Evolutionary conservation across 2,888 invertebrate genomes (phyloP), one percentile per base, ranked within the genome.

Genomic region (Volucella zonaria): DNA sequence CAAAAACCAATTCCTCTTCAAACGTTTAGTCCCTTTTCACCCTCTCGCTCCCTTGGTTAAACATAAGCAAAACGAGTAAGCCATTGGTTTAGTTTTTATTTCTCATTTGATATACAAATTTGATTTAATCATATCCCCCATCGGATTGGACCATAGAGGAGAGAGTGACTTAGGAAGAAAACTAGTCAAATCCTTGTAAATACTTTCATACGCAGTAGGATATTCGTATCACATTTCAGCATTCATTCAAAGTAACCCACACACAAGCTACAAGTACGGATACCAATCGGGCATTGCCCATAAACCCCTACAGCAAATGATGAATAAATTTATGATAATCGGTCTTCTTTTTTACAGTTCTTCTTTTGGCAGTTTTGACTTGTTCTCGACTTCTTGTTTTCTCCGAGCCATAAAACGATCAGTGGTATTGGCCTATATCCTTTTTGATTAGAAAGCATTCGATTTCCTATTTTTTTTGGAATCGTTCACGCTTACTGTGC

Each of bases 281-380:
- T 15, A 68, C 31, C 31, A 31, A 31, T 31, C 31, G 6, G 31
- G 31, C 31, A 31, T 31, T 31, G 31, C 6, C 31, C 6, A 31
- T 31, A 31, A 6, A 31, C 31, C 31, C 6, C 4, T 31, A 64
- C 66, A 67, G 52, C 14, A 59, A 70, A 59, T 82, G 70, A 83
- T 75, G 78, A 79, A 83, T 79, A 83, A 83, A 83, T 79, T 79
- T 83, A 83, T 71, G 68, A 83, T 79, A 83, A 79, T 83, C 54
- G 79, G 43, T 66, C 70, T 75, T 45, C 9, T 56, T 68, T 12
- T 64, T 56, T 71, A 66, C 45, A 61, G 18, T 56, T 75, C 18
- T 47, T 12, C 62, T 59, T 66, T 47, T 67, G 45, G 54, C 59
- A 42, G 15, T 15, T 51, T 51, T 66, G 56, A 10, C 64, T 38